A percentile compares a stretch with the other conserved stretches of the same genome.
Evolutionary conservation across 2,797 vertebrate species (phyloP).

Genomic region (Poliocrania exsul): DNA sequence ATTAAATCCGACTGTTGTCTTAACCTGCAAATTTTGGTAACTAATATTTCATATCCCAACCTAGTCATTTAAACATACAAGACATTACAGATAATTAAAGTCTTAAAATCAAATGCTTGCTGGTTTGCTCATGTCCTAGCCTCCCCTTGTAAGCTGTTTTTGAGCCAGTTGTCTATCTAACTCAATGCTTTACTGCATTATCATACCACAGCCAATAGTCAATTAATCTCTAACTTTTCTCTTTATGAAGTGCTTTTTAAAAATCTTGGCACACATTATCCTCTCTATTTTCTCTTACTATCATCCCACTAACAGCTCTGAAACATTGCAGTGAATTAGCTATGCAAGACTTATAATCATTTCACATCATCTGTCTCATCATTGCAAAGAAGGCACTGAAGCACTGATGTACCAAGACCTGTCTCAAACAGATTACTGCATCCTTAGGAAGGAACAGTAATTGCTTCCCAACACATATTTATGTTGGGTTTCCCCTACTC

Average conservation of each 20-base stretch:
- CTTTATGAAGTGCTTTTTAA: constrained; percentile 19
- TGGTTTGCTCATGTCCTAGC: not conserved
- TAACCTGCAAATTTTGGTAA: constrained; percentile 27
- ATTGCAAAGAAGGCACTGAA: constrained; percentile 26
- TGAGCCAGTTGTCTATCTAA: constrained; percentile 28
- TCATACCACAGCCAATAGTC: constrained; percentile 12
- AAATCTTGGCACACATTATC: constrained; percentile 34
- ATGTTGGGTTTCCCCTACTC: not conserved
- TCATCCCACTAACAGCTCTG: constrained; percentile 41
- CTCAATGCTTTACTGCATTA: constrained; percentile 24
- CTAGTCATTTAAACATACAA: constrained; percentile 47
- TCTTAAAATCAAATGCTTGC: constrained; percentile 32
- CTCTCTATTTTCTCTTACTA: constrained; percentile 35
- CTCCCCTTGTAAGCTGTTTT: constrained; percentile 16
- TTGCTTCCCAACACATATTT: not conserved
- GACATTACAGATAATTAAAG: constrained; percentile 23
- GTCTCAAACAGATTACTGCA: constrained; percentile 24
- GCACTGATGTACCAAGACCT: constrained; percentile 7
- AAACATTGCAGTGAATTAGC: constrained; percentile 43
- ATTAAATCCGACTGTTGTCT: not conserved
- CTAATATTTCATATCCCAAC: constrained; percentile 7
- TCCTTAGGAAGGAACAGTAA: not conserved
- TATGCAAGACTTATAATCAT: constrained; percentile 55
- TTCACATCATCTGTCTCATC: constrained; percentile 26
- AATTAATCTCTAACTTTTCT: constrained; percentile 57